Evolutionary conservation across 92 coral and sea anemone genomes (phyloP).

Genomic region (Phenganax marumi): DNA sequence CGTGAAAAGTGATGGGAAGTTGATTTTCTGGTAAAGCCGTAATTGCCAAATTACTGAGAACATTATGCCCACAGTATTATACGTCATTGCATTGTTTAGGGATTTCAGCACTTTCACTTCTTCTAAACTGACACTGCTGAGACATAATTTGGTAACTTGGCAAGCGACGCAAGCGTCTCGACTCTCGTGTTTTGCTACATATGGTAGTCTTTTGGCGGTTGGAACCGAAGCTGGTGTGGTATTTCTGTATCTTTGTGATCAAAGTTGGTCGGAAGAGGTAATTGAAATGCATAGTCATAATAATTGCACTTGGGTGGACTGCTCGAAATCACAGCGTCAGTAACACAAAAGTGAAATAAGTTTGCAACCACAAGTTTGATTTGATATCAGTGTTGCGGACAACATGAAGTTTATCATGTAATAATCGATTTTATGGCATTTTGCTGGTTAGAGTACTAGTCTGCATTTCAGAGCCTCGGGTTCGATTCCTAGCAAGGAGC

Average conservation of each 20-base stretch:
- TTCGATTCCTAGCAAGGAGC: too few species aligned
- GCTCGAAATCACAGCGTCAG: background rate
- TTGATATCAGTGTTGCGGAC: too few species aligned
- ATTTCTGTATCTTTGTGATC: slow-evolving; percentile 63
- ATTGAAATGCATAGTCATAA: background rate
- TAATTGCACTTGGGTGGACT: background rate
- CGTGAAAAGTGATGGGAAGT: slow-evolving; percentile 16
- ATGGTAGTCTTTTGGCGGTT: slow-evolving; percentile 80
- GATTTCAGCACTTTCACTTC: background rate
- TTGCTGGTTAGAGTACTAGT: too few species aligned
- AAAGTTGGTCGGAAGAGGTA: slow-evolving; percentile 80
- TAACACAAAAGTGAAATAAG: background rate
- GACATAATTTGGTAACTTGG: slow-evolving; percentile 5
- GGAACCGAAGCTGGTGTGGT: slow-evolving; percentile 76
- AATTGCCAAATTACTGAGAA: background rate
- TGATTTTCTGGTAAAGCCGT: slow-evolving; percentile 14
- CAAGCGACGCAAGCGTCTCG: slow-evolving; percentile 21
- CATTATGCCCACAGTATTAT: background rate
- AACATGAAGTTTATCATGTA: too few species aligned
- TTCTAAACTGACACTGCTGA: background rate
- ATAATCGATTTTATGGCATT: too few species aligned
- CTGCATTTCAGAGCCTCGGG: too few species aligned
- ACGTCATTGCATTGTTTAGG: background rate
- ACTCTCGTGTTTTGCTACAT: slow-evolving; percentile 58
- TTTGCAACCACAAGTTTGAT: background rate